Percentiles rank a stretch among this genome's conserved stretches.
Evolutionary conservation across 2,113 vertebrate genomes (phyloP).

Genomic region (Edolisoma coerulescens): DNA sequence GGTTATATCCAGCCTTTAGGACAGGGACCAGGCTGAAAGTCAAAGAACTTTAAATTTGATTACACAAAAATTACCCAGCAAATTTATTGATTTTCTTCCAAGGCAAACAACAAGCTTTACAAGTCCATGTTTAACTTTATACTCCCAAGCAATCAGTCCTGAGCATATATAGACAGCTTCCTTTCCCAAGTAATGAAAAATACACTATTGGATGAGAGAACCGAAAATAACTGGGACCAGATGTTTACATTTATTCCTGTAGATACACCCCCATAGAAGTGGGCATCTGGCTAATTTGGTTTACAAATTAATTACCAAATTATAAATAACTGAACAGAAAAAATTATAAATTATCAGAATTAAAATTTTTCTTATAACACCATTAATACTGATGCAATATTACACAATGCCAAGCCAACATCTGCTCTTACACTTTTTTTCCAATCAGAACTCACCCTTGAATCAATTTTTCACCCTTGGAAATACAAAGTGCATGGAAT

Average conservation of each 20-base stretch:
- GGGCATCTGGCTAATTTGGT: background rate
- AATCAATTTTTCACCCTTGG: background rate
- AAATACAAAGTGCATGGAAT: background rate
- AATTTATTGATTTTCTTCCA: conserved; percentile 38
- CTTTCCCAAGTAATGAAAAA: background rate
- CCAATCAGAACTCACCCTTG: background rate
- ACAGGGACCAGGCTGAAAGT: conserved; percentile 35
- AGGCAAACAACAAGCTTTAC: conserved; percentile 37
- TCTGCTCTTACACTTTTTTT: background rate
- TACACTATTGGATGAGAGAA: background rate
- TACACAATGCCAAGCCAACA: background rate
- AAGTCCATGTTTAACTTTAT: conserved; percentile 26
- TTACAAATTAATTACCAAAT: background rate
- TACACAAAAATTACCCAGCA: conserved; percentile 23
- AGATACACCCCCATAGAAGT: background rate
- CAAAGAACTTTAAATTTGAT: conserved; percentile 56
- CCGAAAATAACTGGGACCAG: background rate
- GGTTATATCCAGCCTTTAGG: conserved; percentile 43
- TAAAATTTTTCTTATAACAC: background rate
- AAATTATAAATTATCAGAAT: background rate
- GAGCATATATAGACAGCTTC: background rate
- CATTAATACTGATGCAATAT: background rate
- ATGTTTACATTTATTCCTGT: background rate
- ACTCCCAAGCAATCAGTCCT: conserved; percentile 7
- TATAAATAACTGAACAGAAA: background rate